A percentile compares a stretch with the other conserved stretches of the same genome.
Conservation (phyloP, 1,140 invertebrate genomes). For the Musca vetustissima region DNA sequence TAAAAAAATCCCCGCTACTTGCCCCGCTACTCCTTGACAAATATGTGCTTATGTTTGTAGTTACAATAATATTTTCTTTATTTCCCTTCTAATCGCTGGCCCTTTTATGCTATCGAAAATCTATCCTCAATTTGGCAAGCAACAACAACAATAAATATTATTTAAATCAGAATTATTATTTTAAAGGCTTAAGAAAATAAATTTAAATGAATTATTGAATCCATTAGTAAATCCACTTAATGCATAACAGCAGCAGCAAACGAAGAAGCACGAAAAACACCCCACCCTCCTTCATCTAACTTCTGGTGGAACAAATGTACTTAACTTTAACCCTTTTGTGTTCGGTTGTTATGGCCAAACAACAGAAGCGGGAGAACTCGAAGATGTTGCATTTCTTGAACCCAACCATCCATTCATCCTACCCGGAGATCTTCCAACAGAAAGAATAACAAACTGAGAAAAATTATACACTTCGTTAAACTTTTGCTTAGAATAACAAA, state of each 20-base stretch:
- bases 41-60: no score
- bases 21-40: no score
- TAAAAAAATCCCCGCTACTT: no score
- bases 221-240: slow-evolving; percentile 55
- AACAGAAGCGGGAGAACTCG: no score
- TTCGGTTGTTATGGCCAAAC: neutral
- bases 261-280: neutral
- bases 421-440: no score
- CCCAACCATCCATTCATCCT: no score
- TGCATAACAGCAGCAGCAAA: slow-evolving; percentile 29
- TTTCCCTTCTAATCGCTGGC: no score
- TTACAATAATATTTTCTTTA: no score
- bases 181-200: slow-evolving; percentile 32
- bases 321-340: neutral
- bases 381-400: slow-evolving; percentile 8
- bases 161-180: slow-evolving; percentile 22
- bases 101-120: no score
- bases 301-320: slow-evolving; percentile 10
- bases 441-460: neutral
- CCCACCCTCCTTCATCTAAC: neutral
- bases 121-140: no score
- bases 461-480: slow-evolving; percentile 23
- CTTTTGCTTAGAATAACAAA: slow-evolving; percentile 6
- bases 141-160: no score
- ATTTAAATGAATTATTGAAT: slow-evolving; percentile 55